Conservation (phyloP, 1,140 invertebrate species). For the Meloidogyne chitwoodi region DNA sequence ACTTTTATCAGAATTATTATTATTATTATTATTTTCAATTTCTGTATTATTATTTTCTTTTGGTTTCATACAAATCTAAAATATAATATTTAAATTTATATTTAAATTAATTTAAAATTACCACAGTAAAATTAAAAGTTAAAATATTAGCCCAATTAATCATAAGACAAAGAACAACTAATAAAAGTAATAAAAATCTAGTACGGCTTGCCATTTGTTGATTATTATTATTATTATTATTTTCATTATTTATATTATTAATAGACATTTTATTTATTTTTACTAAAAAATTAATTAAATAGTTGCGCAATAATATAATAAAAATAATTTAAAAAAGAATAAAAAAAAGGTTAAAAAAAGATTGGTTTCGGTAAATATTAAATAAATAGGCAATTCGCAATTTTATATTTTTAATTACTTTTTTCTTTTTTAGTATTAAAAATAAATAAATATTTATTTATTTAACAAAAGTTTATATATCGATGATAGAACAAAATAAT, state of each 20-base stretch:
- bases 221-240: neutral
- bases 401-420: too few species aligned
- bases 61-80: conserved; percentile 23
- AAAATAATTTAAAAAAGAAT: too few species aligned
- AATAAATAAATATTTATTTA: too few species aligned
- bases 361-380: too few species aligned
- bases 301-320: too few species aligned
- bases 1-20: neutral
- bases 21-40: neutral
- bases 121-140: conserved; percentile 34
- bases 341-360: too few species aligned
- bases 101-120: neutral
- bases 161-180: conserved; percentile 30
- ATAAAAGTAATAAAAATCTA: conserved; percentile 25
- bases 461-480: too few species aligned
- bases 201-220: conserved; percentile 16
- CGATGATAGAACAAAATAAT: too few species aligned
- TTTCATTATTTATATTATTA: neutral
- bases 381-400: too few species aligned
- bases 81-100: neutral
- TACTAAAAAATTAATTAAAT: too few species aligned
- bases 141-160: conserved; percentile 38
- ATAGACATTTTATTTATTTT: neutral
- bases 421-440: too few species aligned
- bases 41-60: neutral